Conservation (phyloP, 2,797 vertebrate genomes). For the Sebastes ruberrimus region DNA sequence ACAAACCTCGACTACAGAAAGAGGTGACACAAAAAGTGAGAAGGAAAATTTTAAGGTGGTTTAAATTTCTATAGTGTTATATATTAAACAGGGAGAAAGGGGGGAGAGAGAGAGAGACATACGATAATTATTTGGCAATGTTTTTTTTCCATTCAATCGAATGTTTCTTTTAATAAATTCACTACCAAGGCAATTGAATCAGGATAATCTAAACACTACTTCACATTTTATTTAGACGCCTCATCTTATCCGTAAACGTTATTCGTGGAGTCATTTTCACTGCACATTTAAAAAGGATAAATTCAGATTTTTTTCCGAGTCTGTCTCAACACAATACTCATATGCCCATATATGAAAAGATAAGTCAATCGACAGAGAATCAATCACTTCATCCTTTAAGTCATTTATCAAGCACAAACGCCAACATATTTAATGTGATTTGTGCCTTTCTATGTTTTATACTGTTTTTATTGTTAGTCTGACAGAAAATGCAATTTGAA, state of each 20-base stretch:
- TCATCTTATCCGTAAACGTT: slow-evolving; percentile 31
- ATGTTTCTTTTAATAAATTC: slow-evolving; percentile 5
- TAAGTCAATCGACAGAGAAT: not conserved
- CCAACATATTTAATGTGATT: not conserved
- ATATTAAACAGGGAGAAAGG: not conserved
- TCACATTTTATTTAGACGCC: slow-evolving; percentile 59
- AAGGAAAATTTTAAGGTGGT: not conserved
- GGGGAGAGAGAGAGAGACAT: slow-evolving; percentile 1
- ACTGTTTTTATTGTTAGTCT: not conserved
- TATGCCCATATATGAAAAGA: not conserved
- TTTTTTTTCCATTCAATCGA: not conserved
- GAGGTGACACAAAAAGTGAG: not conserved
- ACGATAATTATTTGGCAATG: slow-evolving; percentile 26
- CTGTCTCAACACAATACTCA: not conserved
- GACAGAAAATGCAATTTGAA: not conserved
- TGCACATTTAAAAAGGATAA: not conserved
- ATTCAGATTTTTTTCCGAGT: not conserved
- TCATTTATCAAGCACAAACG: not conserved
- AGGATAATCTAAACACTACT: slow-evolving; percentile 42
- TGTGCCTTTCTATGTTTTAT: not conserved
- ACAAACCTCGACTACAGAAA: not conserved
- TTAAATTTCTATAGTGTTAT: not conserved
- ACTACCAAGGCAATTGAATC: slow-evolving; percentile 19
- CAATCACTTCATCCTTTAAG: not conserved
- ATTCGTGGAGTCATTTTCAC: slow-evolving; percentile 8